Base-by-base conservation (phyloP, 2,797 vertebrate genomes). In the Myioborus melanocephalus region DNA sequence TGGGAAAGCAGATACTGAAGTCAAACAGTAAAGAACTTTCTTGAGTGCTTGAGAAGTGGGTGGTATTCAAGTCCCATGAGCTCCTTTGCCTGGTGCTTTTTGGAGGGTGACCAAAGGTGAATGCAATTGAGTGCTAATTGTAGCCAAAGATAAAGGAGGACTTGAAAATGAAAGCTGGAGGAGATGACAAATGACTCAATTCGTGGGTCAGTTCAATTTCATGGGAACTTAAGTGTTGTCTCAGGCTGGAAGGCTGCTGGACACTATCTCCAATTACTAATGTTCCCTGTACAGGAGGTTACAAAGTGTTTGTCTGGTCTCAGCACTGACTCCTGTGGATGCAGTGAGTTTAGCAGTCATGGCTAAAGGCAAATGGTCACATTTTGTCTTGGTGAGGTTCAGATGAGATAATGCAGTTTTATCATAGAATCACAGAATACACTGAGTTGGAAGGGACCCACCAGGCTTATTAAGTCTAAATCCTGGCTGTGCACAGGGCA, bases 21-120 rank as follows among this genome's bases (percentile, higher is more conserved):
- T 82, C 49, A 73, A 93, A 93, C 64, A 87, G 83, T 60, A 68
- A 66, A 90, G 80, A 94, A 94, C 87, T 90, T 93, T 84, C 80
- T 86, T 90, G 77, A 93, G 64, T 30, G 49, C 56, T 90, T 95
- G 73, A 87, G 44, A 94, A 93, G 91, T 95, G 93, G 83, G 85
- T 94, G 93, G 88, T 91, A 93, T 94, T 94, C 63, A 53, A 84
- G 89, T 84, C 35, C 81, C 43, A 77, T 10, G 81, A 94, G 81
- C 49, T 94, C 14, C 86, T 87, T 87, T 55, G 63, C 94, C 90
- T 89, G 56, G 37, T 93, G 70, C 66, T 72, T 94, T 90, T 91
- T 94, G 93, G 91, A 96, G 91, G 49, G 77, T 88, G 75, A 94
- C 94, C 91, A 95, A 89, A 94, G 94, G 93, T 96, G 95, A 95